Evolutionary conservation across 2,888 invertebrate species (phyloP), one percentile per base, ranked within the genome.

Genomic region (Chydorus sphaericus): DNA sequence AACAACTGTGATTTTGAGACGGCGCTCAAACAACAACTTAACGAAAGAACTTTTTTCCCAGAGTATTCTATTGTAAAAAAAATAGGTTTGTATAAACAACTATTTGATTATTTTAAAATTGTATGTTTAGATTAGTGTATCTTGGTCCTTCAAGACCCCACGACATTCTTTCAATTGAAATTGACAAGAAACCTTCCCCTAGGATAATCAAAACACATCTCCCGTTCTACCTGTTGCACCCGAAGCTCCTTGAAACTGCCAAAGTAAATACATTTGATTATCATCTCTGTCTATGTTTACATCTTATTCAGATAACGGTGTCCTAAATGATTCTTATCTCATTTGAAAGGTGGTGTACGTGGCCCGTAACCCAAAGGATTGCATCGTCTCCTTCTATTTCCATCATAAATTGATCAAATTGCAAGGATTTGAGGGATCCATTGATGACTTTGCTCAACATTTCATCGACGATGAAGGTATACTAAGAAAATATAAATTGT

Each of bases 241-340:
- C 57, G 5, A 57, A 57, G 8, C 28, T 57, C 14, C 20, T 57
- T 2, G 53, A 53, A 5, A 57, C 57, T 23, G 26, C 23, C 52
- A 57, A 89, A 85, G 80, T 88, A 50, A 29, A 14, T 6, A n/a
- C 18, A 33, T 11, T 10, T 33, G 36, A 11, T 33, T 11, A n/a
- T 33, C n/a, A 10, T 33, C 10, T 33, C 10, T 11, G 36, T 33
- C 10, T n/a, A n/a, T n/a, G n/a, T n/a, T n/a, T n/a, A n/a, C n/a
- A n/a, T n/a, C n/a, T n/a, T n/a, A n/a, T n/a, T n/a, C 36, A 11
- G 36, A 33, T 11, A 11, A 11, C n/a, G n/a, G 10, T 33, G 36
- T n/a, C 10, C 10, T 11, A 11, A 11, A 10, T 10, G 36, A 33
- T 11, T 33, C 14, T 18, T 48, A 23, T 14, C 31, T 28, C 10